phyloP scores from a whole-genome alignment of 2,797 vertebrate genomes.

The Bradypodion ventrale region DNA sequence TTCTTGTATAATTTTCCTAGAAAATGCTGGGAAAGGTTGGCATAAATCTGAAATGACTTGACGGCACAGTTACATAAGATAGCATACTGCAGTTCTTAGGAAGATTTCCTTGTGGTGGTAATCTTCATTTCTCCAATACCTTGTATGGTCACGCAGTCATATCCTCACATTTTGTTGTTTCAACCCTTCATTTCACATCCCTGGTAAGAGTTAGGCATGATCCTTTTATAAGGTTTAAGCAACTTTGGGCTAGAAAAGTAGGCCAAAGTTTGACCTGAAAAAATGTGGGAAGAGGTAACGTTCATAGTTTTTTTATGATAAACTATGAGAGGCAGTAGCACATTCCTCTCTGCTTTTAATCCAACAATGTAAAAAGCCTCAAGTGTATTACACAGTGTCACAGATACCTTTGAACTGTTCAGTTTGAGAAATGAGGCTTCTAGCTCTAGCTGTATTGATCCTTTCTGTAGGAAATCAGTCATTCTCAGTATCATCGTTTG shows the following conservation, averaged over 20 bases:
- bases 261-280: conserved; percentile 7
- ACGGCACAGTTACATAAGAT: not conserved
- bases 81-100: not conserved
- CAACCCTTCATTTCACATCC: not conserved
- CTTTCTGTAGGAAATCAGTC: conserved; percentile 40
- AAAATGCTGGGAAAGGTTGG: too few relatives aligned
- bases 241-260: conserved; percentile 13
- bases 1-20: too few relatives aligned
- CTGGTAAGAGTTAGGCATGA: not conserved
- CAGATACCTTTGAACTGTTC: conserved; percentile 45
- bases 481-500: conserved; percentile 40
- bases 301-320: not conserved
- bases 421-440: conserved; percentile 58
- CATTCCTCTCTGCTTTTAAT: conserved; percentile 40
- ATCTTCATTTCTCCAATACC: not conserved
- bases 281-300: conserved; percentile 6
- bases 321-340: not conserved
- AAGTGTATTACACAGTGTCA: conserved; percentile 36
- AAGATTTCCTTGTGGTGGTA: not conserved
- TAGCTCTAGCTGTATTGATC: conserved; percentile 11
- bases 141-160: not conserved
- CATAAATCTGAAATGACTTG: too few relatives aligned
- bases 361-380: conserved; percentile 45
- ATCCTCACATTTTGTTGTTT: not conserved
- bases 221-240: conserved; percentile 11